Evolutionary conservation across 2,113 vertebrate species (phyloP), one percentile per base, ranked within the genome.

Genomic region (Sphaerodactylus townsendi): DNA sequence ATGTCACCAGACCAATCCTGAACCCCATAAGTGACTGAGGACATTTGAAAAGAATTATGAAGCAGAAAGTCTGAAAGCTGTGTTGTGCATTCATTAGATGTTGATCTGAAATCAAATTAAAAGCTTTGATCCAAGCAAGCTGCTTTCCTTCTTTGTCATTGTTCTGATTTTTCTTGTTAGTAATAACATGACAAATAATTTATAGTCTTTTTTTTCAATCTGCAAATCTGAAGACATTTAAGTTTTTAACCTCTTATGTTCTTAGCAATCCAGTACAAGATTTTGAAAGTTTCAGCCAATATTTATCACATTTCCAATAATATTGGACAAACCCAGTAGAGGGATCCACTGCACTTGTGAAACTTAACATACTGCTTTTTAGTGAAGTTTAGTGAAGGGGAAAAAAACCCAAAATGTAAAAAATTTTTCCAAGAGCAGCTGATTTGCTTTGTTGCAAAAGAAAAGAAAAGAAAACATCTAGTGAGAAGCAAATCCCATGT

Each of bases 51-150:
- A 74, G 28, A 3, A 77, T 65, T 15, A 1, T 33, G 68, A 35
- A 56, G 14, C 41, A 10, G 30, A 30, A 50, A 53, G 50, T 15
- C 50, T 30, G 17, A 13, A 48, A 82, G 39, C 4, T 5, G 5
- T 11, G 6, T 66, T 10, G 1, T 33, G 41, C 2, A 50, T 65
- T 88, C 10, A 10, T 21, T 75, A 25, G 15, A 64, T 15, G 17
- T n/a, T n/a, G 48, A 3, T 1, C 19, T 72, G 6, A 2, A 15
- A 2, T 78, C 1, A 1, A 19, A 2, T 10, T 11, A 4, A 1
- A 0, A 1, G 1, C 33, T 88, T 0, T 4, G 85, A 91, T 80
- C 89, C 89, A 39, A 46, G 7, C 64, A 80, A 90, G 79, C 91
- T 82, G 21, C 7, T 19, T 35, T 39, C 89, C 5, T 1, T 41